These are phyloP conservation scores for Shargacucullia verbasci DNA, from an alignment of 2,888 invertebrate genomes.

Conservation along the genomic window DNA sequence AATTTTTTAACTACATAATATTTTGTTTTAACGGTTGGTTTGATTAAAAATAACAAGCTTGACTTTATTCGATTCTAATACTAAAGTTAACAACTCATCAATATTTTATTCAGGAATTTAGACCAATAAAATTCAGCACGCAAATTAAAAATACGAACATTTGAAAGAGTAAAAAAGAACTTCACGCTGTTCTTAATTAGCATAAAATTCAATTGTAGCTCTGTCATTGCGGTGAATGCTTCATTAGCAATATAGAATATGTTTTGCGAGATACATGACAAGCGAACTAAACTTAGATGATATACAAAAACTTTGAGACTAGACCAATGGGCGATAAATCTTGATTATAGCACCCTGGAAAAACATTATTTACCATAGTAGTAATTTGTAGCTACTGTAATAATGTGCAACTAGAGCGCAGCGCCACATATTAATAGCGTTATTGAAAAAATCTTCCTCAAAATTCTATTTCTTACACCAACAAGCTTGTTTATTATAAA, in stretches of 20 bases:
- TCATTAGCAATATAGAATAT: constrained; percentile 23
- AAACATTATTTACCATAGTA: too few species aligned
- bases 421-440: too few species aligned
- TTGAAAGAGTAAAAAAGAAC: constrained; percentile 1
- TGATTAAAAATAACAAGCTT: too few species aligned
- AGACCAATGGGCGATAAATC: too few species aligned
- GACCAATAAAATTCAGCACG: too few species aligned
- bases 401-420: too few species aligned
- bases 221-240: constrained; percentile 39
- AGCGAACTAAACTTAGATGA: constrained; percentile 9
- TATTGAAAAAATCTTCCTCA: background rate
- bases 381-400: too few species aligned
- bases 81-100: too few species aligned
- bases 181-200: background rate
- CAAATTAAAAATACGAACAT: background rate
- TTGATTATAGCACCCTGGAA: too few species aligned
- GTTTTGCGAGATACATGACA: constrained; percentile 10
- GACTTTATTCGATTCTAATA: too few species aligned
- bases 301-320: too few species aligned
- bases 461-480: constrained; percentile 20
- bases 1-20: constrained; percentile 28
- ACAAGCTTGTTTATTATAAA: constrained; percentile 47
- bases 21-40: constrained; percentile 10
- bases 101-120: too few species aligned
- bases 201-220: constrained; percentile 23